A percentile compares a stretch with the other conserved stretches of the same genome.
Evolutionary conservation across 2,113 vertebrate species (phyloP).

Genomic region (Rhinopomastus cyanomelas): DNA sequence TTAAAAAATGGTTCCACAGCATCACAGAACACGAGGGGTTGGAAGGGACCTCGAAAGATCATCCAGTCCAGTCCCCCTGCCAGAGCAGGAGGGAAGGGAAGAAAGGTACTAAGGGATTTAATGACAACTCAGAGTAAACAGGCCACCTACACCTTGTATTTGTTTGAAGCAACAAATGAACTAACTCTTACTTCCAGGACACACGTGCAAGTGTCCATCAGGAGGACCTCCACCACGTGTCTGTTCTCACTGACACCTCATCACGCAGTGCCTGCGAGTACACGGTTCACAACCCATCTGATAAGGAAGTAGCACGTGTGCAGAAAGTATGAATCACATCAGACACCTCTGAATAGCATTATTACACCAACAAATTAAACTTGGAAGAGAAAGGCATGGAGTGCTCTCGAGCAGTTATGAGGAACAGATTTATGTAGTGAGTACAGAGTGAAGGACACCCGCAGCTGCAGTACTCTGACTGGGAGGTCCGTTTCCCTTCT

Average conservation of each 20-base stretch:
- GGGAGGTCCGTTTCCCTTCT: neutral
- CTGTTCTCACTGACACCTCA: neutral
- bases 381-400: neutral
- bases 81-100: neutral
- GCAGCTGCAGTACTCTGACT: neutral
- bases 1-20: neutral
- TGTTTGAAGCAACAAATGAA: neutral
- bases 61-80: too few species aligned
- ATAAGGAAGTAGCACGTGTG: neutral
- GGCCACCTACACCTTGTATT: neutral
- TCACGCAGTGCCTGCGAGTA: neutral
- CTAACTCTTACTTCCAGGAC: neutral
- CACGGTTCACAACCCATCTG: neutral
- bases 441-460: neutral
- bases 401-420: slow-evolving; percentile 20
- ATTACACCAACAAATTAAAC: neutral
- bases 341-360: neutral
- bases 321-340: neutral
- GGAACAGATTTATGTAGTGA: neutral
- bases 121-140: neutral
- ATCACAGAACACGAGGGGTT: too few species aligned
- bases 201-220: neutral
- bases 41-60: too few species aligned
- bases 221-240: neutral
- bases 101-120: neutral